Evolutionary conservation across 2,113 vertebrate species (phyloP).

Genomic region (Planiliza haematocheilus): DNA sequence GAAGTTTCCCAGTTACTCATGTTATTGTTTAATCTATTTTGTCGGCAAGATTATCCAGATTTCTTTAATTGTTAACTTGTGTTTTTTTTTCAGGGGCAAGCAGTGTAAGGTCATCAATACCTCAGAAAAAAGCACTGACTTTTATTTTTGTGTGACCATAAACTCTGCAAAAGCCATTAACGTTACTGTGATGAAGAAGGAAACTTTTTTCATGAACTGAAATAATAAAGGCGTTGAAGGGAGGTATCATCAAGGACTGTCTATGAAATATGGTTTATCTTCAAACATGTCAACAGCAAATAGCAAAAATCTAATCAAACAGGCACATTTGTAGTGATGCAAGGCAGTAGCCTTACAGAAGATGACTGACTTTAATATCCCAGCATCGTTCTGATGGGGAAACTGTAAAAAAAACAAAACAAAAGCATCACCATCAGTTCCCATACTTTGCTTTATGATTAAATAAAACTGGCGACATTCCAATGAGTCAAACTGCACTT

Average conservation of each 20-base stretch:
- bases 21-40: constrained; percentile 53
- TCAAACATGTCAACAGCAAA: no score
- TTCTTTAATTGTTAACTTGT: constrained; percentile 34
- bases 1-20: background rate
- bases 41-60: background rate
- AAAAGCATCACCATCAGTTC: background rate
- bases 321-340: no score
- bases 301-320: no score
- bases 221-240: no score
- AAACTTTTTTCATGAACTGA: no score
- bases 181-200: background rate
- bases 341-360: no score
- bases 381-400: background rate
- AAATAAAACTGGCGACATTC: no score
- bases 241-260: no score
- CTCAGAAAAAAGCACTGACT: no score
- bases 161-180: background rate
- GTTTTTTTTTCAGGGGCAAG: background rate
- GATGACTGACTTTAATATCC: no score
- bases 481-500: background rate
- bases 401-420: background rate
- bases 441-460: background rate
- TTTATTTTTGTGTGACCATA: no score
- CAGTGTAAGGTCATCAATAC: background rate
- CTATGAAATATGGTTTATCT: no score